Conservation (phyloP, 35 echinoderm and acorn worm genomes). For the Acanthaster planci region DNA sequence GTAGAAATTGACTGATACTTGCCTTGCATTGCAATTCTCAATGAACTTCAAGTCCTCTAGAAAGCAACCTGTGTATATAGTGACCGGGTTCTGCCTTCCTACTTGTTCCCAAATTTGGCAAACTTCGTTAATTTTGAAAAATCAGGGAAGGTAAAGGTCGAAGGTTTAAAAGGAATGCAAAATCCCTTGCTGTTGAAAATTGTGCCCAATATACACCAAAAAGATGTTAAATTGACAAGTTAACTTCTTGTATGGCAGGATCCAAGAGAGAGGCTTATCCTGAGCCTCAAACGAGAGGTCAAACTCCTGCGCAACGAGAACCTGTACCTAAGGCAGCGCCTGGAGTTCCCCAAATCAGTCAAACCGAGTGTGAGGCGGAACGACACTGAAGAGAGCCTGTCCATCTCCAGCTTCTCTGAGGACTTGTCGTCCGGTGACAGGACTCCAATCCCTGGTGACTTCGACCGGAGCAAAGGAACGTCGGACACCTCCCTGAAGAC, state of each 20-base stretch:
- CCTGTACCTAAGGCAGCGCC: constrained; percentile 68
- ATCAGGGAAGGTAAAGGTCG: too few species aligned
- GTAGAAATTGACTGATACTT: too few species aligned
- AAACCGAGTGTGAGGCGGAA: not conserved
- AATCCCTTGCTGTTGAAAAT: too few species aligned
- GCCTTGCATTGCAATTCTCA: too few species aligned
- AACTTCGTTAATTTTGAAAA: too few species aligned
- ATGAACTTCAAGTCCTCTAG: too few species aligned
- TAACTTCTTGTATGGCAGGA: constrained; percentile 47
- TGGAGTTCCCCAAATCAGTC: constrained; percentile 50
- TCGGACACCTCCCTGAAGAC: not conserved
- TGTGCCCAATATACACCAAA: too few species aligned
- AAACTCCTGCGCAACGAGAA: constrained; percentile 91
- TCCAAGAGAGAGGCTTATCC: constrained; percentile 88
- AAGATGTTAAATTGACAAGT: not conserved
- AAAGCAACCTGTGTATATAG: too few species aligned
- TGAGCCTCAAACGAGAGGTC: constrained; percentile 93
- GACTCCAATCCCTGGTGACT: constrained; percentile 35
- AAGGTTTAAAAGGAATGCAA: too few species aligned
- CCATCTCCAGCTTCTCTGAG: constrained; percentile 3
- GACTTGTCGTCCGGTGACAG: constrained; percentile 4
- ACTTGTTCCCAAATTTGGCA: too few species aligned
- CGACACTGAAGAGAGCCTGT: constrained; percentile 8
- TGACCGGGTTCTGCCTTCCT: too few species aligned
- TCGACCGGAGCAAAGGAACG: not conserved